Evolutionary conservation across 2,113 vertebrate genomes (phyloP), one percentile per base, ranked within the genome.

Genomic region (Brachypteracias leptosomus): DNA sequence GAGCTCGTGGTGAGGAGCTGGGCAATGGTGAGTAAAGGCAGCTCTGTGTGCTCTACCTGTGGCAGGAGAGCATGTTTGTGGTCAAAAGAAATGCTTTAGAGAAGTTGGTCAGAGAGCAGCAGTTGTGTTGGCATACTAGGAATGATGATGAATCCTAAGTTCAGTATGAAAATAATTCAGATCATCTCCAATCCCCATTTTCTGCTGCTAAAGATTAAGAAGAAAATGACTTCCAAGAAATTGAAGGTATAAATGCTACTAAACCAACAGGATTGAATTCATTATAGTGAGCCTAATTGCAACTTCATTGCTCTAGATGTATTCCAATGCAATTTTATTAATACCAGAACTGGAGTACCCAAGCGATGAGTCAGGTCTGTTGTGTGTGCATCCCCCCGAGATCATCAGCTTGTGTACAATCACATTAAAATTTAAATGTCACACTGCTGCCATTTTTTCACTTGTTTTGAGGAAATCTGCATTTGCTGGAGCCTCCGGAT

Each of bases 391-490:
- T 89, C 36, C 68, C 49, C 61, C 57, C 36, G 61, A 93, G 84
- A 62, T 66, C 59, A 76, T 94, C 63, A 89, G 33, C 68, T 52
- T 81, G 55, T 85, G 57, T 73, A 67, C 82, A 66, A 49, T 40
- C 51, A 42, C 71, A 77, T 95, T 90, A 71, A 91, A 81, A 92
- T 92, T 90, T 82, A 89, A 89, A 73, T 59, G 13, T 35, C 24
- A 42, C 1, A 2, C 85, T 82, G 55, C 73, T 92, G 46, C 47
- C 21, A 17, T 26, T 93, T 80, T 38, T 78, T 84, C 0, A 0
- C 81, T 91, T 85, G 62, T 22, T 93, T 92, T 84, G 76, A 92
- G 66, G 52, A 83, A 90, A 91, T 90, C 44, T 91, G 76, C 77
- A 11, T 90, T 6, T 65, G 6, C 49, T 72, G 54, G 72, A 86